phyloP scores from a whole-genome alignment of 1,140 invertebrate species.

The Rhopalosiphum maidis region DNA sequence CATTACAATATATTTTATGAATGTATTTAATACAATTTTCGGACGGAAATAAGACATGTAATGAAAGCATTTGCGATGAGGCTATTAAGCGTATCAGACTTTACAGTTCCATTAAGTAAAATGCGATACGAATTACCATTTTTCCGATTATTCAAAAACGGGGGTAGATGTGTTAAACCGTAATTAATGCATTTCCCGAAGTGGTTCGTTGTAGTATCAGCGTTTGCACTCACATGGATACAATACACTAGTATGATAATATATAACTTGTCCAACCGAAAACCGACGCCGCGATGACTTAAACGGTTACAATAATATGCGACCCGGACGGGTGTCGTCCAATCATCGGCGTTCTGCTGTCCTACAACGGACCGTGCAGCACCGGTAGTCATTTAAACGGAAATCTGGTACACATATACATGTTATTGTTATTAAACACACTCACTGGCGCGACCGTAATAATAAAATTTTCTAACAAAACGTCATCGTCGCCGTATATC shows the following conservation, averaged over 20 bases:
- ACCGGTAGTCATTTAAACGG: not conserved
- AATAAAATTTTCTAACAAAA: not conserved
- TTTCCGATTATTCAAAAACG: not conserved
- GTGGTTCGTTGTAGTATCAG: not conserved
- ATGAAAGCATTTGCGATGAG: not conserved
- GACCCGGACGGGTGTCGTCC: not conserved
- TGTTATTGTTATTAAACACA: too few relatives aligned
- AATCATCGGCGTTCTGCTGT: not conserved
- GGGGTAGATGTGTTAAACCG: not conserved
- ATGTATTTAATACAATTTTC: too few relatives aligned
- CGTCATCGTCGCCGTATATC: not conserved
- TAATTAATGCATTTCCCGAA: not conserved
- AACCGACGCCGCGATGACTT: not conserved
- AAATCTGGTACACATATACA: not conserved
- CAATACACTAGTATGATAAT: not conserved
- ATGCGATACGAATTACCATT: not conserved
- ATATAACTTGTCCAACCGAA: not conserved
- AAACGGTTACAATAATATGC: not conserved
- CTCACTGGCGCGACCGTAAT: not conserved
- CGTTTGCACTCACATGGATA: not conserved
- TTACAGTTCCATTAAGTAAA: not conserved
- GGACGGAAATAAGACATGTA: too few relatives aligned
- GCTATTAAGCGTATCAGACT: not conserved
- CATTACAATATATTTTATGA: too few relatives aligned
- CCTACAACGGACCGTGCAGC: too few relatives aligned